Conservation (phyloP, 2,888 invertebrate species). For the Lissonota sp. region DNA sequence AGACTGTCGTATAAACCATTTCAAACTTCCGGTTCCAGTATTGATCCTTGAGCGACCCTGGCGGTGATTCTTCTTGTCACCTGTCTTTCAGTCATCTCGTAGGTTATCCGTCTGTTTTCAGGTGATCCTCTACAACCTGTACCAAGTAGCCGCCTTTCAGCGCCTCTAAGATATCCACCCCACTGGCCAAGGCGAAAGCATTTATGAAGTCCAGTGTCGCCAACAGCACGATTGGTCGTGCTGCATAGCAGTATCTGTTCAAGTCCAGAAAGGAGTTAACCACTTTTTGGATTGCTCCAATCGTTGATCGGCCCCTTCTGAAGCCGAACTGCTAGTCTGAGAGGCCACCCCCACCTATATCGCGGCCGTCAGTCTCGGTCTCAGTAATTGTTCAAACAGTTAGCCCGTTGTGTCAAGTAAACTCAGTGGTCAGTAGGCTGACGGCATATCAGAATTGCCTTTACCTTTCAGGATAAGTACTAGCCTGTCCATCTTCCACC, state of each 20-base stretch:
- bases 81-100: background rate
- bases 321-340: background rate
- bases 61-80: background rate
- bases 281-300: background rate
- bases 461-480: background rate
- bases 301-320: background rate
- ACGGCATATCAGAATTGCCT: background rate
- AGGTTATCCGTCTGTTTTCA: background rate
- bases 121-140: background rate
- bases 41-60: background rate
- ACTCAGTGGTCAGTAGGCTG: background rate
- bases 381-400: background rate
- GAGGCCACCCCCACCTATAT: background rate
- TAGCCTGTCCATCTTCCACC: background rate
- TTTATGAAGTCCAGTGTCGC: background rate
- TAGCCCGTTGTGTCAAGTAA: background rate
- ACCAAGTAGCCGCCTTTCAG: background rate
- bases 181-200: background rate
- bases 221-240: background rate
- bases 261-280: background rate
- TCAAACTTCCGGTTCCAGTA: slow-evolving; percentile 1
- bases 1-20: slow-evolving; percentile 5
- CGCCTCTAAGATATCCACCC: background rate
- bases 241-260: background rate
- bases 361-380: background rate